phyloP scores from a whole-genome alignment of 2,113 vertebrate species.

The Amphilophus citrinellus region DNA sequence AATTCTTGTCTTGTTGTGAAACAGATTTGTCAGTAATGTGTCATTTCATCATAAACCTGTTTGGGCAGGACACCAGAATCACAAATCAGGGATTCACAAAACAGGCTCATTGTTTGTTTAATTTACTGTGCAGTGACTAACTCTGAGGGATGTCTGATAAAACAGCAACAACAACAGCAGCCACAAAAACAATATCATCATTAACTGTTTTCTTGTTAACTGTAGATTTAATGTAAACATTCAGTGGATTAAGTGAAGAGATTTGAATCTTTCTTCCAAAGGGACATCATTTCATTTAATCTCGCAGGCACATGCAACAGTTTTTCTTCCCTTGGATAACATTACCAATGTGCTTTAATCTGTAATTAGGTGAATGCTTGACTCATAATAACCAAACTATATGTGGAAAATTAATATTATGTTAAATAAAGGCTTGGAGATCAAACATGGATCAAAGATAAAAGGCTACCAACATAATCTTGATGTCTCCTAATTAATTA shows the following conservation, averaged over 20 bases:
- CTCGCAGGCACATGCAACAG: background rate
- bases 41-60: constrained; percentile 11
- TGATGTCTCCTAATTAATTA: constrained; percentile 1
- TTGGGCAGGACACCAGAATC: background rate
- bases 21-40: constrained; percentile 1
- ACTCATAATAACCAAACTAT: background rate
- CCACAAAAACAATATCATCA: background rate
- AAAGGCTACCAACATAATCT: constrained; percentile 2
- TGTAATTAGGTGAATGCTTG: background rate
- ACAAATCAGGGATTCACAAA: background rate
- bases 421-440: background rate
- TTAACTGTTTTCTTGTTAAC: background rate
- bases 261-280: background rate
- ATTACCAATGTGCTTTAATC: background rate
- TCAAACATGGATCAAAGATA: background rate
- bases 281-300: background rate
- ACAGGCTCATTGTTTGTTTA: background rate
- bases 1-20: background rate
- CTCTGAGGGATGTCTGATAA: background rate
- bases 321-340: background rate
- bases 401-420: background rate
- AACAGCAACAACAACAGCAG: rapidly evolving
- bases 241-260: background rate
- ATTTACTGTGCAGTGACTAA: background rate
- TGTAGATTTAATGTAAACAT: background rate